Evolutionary conservation across 2,113 vertebrate species (phyloP), one percentile per base, ranked within the genome.

Genomic region (Mus pahari): DNA sequence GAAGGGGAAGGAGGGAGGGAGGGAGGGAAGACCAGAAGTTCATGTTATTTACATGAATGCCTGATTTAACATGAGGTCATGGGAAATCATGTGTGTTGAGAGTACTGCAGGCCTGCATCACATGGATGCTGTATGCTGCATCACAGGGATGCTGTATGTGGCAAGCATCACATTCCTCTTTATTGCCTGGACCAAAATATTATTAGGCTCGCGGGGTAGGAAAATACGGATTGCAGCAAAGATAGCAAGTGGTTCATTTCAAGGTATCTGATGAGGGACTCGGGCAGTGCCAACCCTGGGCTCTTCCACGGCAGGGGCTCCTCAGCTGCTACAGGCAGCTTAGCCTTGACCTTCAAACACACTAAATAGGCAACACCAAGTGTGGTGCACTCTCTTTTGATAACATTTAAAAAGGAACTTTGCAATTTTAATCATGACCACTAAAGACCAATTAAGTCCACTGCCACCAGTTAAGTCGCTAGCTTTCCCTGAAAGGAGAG

Each of bases 51-150:
- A 78, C 5, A 31, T 24, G n/a, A 33, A 68, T 5, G 8, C 4
- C 58, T 70, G 48, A 33, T 74, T 73, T 45, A 8, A 4, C 45
- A 2, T 3, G 7, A 10, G 33, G 10, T 7, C 33, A 11, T 60
- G 60, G 28, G 48, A 86, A 50, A 7, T 2, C 6, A 7, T 1
- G 19, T 4, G 48, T 16, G 1, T 20, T 12, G 3, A 12, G 39
- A 50, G 48, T 6, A 13, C 13, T 3, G 0, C 19, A 71, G 75
- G 17, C 70, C 24, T 58, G 74, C 4, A 4, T 14, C 62, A 64
- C 20, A 1, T 0, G 7, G 8, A 60, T 1, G 55, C n/a, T 31
- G 0, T 7, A 17, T 24, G 0, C 22, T 64, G 74, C 3, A 3
- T 13, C 60, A 70, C 20, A 1, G 0, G 7, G 12, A 53, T 1